Base-by-base conservation (phyloP, 2,113 vertebrate genomes). In the Rhea pennata region DNA sequence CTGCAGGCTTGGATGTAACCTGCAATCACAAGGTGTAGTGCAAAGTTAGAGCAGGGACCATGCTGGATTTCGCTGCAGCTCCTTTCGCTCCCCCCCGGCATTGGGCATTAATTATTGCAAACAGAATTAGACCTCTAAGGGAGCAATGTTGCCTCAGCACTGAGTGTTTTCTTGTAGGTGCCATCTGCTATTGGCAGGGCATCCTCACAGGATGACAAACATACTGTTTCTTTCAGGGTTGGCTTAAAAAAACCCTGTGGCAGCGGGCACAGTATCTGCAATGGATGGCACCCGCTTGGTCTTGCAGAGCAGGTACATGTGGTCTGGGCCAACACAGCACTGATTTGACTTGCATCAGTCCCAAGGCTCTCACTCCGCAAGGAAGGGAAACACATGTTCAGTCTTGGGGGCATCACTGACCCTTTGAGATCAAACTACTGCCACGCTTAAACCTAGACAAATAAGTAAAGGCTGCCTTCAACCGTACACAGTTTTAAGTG, bases 1-100 rank as follows among this genome's bases (percentile, higher is more conserved):
- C 99, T 97, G 94, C 98, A 99, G 10, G 98, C 98, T 48, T 99
- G 99, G 62, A 99, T 98, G 82, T 98, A 99, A 92, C 93, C 99
- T 99, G 97, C 9, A 50, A 96, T 50, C 33, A 97, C 81, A 98
- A 95, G 22, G 67, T 64, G 82, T 24, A 81, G 88, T 46, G 29
- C 9, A 17, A 27, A 0, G 2, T 97, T 91, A 97, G 85, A 90
- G 74, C 15, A 15, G 24, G 46, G 48, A 78, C 39, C 33, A 15
- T 6, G 44, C 46, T 0, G 3, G 27, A 26, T 72, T 92, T 83
- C 2, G 1, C 20, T 33, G 4, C 2, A 82, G 21, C 20, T 87
- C 56, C 33, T 33, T 61, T 80, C 16, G 15, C 53, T 53, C 59
- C 31, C 7, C 0, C 2, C 36, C n/a, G 46, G 23, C 1, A 0